phyloP scores from a whole-genome alignment of 2,113 vertebrate genomes.

The Austrofundulus limnaeus region DNA sequence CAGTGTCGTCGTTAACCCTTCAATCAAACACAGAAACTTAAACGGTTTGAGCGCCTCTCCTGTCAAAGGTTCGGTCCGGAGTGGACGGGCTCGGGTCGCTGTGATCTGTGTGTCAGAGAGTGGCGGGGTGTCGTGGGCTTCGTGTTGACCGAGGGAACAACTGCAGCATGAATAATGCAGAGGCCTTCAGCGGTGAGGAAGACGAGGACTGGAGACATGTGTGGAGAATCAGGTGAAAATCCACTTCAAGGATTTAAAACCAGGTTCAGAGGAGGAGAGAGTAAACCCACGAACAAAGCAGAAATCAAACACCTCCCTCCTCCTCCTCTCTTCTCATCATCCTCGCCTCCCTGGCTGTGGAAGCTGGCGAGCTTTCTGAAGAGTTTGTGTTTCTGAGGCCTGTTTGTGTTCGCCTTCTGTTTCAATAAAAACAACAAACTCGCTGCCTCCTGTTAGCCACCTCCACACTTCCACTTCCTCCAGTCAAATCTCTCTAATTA shows the following conservation, averaged over 20 bases:
- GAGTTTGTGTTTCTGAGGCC: slow-evolving; percentile 6
- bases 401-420: slow-evolving; percentile 47
- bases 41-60: neutral
- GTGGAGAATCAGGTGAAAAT: slow-evolving; percentile 41
- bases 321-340: slow-evolving; percentile 5
- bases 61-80: neutral
- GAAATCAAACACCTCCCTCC: slow-evolving; percentile 7
- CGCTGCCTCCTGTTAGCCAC: slow-evolving; percentile 31
- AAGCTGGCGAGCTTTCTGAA: slow-evolving; percentile 48
- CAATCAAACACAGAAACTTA: too few relatives aligned
- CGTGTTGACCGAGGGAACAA: slow-evolving; percentile 68
- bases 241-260: slow-evolving; percentile 34
- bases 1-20: too few relatives aligned
- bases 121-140: slow-evolving; percentile 20
- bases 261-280: slow-evolving; percentile 8
- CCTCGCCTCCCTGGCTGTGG: slow-evolving; percentile 14
- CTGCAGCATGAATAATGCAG: slow-evolving; percentile 64
- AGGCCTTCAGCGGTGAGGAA: slow-evolving; percentile 40
- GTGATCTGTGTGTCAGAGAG: slow-evolving; percentile 31
- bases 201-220: slow-evolving; percentile 8
- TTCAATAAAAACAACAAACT: slow-evolving; percentile 52
- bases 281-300: slow-evolving; percentile 34
- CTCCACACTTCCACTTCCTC: slow-evolving; percentile 41
- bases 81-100: slow-evolving; percentile 18
- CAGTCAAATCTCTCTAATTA: slow-evolving; percentile 22